Evolutionary conservation across 2,888 invertebrate genomes (phyloP).

Genomic region (Caenorhabditis sp.): DNA sequence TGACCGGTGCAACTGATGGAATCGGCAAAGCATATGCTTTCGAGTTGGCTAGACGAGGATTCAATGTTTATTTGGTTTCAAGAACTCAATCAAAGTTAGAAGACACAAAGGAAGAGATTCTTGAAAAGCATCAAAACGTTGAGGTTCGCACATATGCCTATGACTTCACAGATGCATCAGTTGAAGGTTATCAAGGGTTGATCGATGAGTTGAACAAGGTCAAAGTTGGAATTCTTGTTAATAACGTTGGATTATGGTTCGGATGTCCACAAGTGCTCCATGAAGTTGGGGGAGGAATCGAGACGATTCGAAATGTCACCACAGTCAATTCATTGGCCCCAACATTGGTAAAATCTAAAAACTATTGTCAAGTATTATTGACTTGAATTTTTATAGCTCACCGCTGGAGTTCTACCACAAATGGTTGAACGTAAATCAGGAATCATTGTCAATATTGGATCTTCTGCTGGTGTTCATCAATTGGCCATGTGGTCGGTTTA

Average conservation of each 20-base stretch:
- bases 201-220: slow-evolving; percentile 57
- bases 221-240: slow-evolving; percentile 75
- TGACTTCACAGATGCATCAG: slow-evolving; percentile 59
- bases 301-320: slow-evolving; percentile 75
- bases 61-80: slow-evolving; percentile 68
- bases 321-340: slow-evolving; percentile 83
- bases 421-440: slow-evolving; percentile 85
- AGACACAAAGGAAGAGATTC: slow-evolving; percentile 62
- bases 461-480: slow-evolving; percentile 82
- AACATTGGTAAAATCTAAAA: slow-evolving; percentile 75
- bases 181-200: slow-evolving; percentile 58
- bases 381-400: slow-evolving; percentile 76
- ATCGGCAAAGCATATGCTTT: slow-evolving; percentile 70
- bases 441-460: slow-evolving; percentile 88
- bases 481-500: slow-evolving; percentile 79
- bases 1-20: slow-evolving; percentile 70
- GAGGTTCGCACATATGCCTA: slow-evolving; percentile 63
- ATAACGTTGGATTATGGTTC: slow-evolving; percentile 90
- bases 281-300: slow-evolving; percentile 61
- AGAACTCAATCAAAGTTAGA: slow-evolving; percentile 67
- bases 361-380: neutral
- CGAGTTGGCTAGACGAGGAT: slow-evolving; percentile 64
- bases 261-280: slow-evolving; percentile 79
- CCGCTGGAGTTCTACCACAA: slow-evolving; percentile 82
- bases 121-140: slow-evolving; percentile 44